Conservation (phyloP, 2,113 vertebrate species). For the Phoenicopterus ruber region DNA sequence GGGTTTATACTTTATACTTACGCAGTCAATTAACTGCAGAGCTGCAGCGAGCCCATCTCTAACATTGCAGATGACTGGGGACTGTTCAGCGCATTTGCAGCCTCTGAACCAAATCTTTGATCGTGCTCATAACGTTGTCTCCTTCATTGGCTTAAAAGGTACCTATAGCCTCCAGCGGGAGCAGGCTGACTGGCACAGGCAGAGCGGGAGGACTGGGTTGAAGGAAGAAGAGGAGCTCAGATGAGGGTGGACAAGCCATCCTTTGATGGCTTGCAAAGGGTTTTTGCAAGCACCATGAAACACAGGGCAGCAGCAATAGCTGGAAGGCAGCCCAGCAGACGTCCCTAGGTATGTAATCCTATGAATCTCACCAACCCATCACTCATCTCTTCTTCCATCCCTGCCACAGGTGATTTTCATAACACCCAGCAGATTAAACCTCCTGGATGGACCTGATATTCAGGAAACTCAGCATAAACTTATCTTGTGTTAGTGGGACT, state of each 20-base stretch:
- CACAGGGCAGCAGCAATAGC: not conserved
- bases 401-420: not conserved
- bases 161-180: fast-evolving
- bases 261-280: not conserved
- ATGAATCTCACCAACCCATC: not conserved
- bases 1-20: not conserved
- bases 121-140: fast-evolving
- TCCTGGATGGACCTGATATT: not conserved
- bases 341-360: not conserved
- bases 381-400: not conserved
- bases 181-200: not conserved
- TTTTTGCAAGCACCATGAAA: not conserved
- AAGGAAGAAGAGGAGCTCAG: not conserved
- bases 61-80: not conserved
- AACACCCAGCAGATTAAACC: not conserved
- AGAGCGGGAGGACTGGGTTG: not conserved
- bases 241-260: not conserved
- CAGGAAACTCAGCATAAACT: not conserved
- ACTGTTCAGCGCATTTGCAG: not conserved
- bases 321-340: not conserved
- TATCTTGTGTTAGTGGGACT: not conserved
- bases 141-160: not conserved
- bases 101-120: not conserved
- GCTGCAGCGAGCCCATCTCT: not conserved
- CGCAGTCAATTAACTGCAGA: not conserved